phyloP scores from a whole-genome alignment of 2,113 vertebrate species.

The Eidolon helvum region DNA sequence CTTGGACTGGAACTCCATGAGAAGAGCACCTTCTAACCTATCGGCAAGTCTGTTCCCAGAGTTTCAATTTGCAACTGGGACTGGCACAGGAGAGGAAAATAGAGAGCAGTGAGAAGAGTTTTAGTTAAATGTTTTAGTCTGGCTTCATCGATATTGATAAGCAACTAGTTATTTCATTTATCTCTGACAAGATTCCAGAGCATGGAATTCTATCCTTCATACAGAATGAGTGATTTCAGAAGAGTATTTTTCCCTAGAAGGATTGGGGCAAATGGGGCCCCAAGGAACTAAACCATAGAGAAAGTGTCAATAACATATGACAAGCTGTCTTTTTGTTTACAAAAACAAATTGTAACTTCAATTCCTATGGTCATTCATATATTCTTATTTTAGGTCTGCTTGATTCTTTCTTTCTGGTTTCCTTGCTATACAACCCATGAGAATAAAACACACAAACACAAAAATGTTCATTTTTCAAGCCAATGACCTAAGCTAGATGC shows the following conservation, averaged over 20 bases:
- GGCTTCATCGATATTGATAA: background rate
- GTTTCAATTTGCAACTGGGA: background rate
- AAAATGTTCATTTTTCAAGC: background rate
- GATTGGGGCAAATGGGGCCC: background rate
- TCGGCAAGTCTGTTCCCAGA: background rate
- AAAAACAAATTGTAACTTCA: background rate
- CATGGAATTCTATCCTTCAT: background rate
- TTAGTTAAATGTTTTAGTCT: background rate
- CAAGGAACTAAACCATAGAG: background rate
- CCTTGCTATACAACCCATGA: background rate
- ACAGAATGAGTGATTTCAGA: background rate
- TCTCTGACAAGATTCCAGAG: background rate
- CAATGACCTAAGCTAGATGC: background rate
- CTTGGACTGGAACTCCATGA: background rate
- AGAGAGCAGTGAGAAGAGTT: background rate
- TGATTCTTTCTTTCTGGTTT: background rate
- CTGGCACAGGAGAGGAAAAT: background rate
- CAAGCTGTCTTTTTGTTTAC: background rate
- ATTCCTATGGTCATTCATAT: background rate
- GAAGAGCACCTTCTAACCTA: background rate
- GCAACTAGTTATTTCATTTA: background rate
- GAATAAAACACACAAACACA: background rate
- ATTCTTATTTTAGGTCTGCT: background rate
- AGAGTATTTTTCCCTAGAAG: background rate
- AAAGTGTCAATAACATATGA: background rate